Conservation (phyloP, 2,888 invertebrate species). For the Biston stratarius region DNA sequence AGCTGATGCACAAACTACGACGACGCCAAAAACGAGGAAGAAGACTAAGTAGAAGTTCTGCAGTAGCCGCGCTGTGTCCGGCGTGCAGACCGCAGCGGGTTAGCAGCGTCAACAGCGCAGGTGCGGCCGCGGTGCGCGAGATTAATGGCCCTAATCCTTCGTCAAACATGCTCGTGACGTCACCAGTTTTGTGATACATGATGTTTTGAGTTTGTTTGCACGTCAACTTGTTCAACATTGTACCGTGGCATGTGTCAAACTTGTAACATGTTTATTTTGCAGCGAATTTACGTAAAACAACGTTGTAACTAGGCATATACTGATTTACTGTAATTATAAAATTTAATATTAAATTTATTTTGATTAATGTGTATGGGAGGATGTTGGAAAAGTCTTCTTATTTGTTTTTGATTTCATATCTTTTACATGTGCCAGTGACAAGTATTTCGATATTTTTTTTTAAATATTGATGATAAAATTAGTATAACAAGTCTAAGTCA, state of each 20-base stretch:
- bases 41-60: background rate
- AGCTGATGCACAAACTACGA: too few relatives aligned
- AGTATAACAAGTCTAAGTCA: too few relatives aligned
- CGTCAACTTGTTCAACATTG: constrained; percentile 10
- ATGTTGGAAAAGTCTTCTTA: too few relatives aligned
- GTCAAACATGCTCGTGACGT: constrained; percentile 35
- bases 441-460: too few relatives aligned
- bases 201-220: constrained; percentile 32
- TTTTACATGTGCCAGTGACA: too few relatives aligned
- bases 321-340: background rate
- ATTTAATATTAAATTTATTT: too few relatives aligned
- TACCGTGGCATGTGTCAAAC: constrained; percentile 19
- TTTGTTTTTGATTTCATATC: too few relatives aligned
- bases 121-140: constrained; percentile 46
- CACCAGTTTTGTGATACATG: constrained; percentile 25
- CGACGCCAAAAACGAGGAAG: too few relatives aligned
- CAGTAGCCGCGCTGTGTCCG: background rate
- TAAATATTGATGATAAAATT: too few relatives aligned
- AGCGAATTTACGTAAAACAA: background rate
- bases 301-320: background rate
- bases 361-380: too few relatives aligned
- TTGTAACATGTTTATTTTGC: constrained; percentile 13
- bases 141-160: constrained; percentile 54
- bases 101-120: constrained; percentile 49
- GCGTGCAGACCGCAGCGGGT: constrained; percentile 36